Base-by-base conservation (phyloP, 2,888 invertebrate species). In the Mythimna loreyi region DNA sequence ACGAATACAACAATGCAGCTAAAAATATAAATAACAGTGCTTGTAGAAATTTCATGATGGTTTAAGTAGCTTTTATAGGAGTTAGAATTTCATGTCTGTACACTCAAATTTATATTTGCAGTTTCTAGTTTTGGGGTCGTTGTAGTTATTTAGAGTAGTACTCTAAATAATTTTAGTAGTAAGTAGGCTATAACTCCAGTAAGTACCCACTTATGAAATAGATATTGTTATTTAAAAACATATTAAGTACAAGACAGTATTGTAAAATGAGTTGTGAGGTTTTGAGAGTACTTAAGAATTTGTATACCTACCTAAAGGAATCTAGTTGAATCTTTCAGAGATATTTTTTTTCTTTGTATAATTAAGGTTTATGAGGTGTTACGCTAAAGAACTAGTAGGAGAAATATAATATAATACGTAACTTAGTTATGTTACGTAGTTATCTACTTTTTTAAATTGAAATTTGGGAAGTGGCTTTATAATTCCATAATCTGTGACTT, bases 1-100 rank as follows among this genome's bases (percentile, higher is more conserved):
- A 57, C 68, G 36, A 66, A 61, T 56, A 28, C 49, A 56, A 73
- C 73, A 71, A 80, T 68, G 68, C 63, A 66, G 60, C 36, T 33
- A 40, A 67, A 59, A 36, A 11, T 43, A 65, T 52, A 70, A 75
- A 70, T 80, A 60, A 63, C 56, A 56, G 40, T 4, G 47, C 56
- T 75, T 60, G 45, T 63, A 16, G 21, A 45, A 52, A 28, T 64
- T 52, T 64, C 4, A 45, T 56, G 62, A 40, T 45, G 62, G n/a
- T 36, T 50, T 55, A 36, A 40, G 43, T 47, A 28, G 43, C 58
- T 43, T 62, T 40, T 28, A 21, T 28, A n/a, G 7, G 40, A 56
- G 30, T 19, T 56, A 5, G 43, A 75, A 69, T 47, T 69, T 55
- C 45, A 30, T 56, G 45, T 52, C 7, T 75, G 16, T 4, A 23